A percentile compares a stretch with the other conserved stretches of the same genome.
phyloP scores from a whole-genome alignment of 2,888 invertebrate genomes.

The Itoplectis maculator region DNA sequence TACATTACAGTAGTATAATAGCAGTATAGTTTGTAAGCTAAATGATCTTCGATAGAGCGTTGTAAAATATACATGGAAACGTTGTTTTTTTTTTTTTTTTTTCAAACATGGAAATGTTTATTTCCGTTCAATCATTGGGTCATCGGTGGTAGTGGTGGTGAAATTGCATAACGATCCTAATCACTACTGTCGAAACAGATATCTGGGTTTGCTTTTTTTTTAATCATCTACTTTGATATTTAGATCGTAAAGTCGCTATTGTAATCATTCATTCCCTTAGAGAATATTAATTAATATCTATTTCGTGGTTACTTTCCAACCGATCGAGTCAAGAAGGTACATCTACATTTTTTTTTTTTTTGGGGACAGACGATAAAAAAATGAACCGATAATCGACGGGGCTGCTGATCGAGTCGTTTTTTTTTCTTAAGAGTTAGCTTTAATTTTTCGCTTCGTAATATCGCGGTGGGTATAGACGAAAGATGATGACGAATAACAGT shows the following conservation, averaged over 20 bases:
- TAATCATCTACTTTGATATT: constrained; percentile 40
- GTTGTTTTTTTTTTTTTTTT: constrained; percentile 6
- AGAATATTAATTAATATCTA: constrained; percentile 29
- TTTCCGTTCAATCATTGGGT: constrained; percentile 6
- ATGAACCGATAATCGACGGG: background rate
- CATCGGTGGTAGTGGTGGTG: constrained; percentile 10
- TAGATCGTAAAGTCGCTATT: constrained; percentile 39
- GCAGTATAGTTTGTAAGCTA: constrained; percentile 12
- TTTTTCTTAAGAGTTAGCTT: constrained; percentile 1
- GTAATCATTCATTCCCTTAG: constrained; percentile 19
- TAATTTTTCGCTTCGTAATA: constrained; percentile 21
- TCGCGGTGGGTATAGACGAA: constrained; percentile 3
- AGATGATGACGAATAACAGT: constrained; percentile 6
- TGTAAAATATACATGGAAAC: constrained; percentile 6
- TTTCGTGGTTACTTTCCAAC: constrained; percentile 31
- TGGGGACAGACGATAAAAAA: background rate
- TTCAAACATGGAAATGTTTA: background rate
- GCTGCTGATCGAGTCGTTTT: background rate
- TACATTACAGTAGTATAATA: constrained; percentile 18
- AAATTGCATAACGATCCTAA: constrained; percentile 28
- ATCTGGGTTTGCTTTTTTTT: no score
- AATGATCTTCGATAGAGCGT: constrained; percentile 26
- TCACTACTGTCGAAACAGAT: constrained; percentile 21
- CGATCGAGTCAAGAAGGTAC: constrained; percentile 25
- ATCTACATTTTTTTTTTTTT: constrained; percentile 6